These are phyloP conservation scores for Crocallis elinguaria DNA, from an alignment of 2,888 invertebrate species.

Conservation along the genomic window DNA sequence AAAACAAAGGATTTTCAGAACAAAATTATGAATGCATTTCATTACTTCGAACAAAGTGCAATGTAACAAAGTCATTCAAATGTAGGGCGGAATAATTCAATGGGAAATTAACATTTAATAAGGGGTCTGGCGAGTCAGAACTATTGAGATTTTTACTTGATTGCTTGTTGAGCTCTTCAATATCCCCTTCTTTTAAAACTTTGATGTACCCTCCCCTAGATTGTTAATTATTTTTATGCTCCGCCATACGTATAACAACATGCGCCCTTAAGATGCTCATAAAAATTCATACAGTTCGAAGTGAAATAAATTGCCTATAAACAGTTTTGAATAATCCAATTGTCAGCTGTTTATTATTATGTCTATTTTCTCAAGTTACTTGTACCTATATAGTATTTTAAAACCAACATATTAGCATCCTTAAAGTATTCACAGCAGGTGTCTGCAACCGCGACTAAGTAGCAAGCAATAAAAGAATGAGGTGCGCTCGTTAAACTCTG, in stretches of 20 bases:
- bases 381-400: not conserved
- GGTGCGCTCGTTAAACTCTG: constrained; percentile 37
- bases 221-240: constrained; percentile 83
- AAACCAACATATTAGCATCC: constrained; percentile 20
- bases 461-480: constrained; percentile 42
- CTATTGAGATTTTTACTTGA: constrained; percentile 84
- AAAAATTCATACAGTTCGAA: constrained; percentile 74
- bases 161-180: constrained; percentile 83
- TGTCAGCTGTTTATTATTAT: not conserved
- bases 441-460: constrained; percentile 46
- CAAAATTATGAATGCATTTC: constrained; percentile 55
- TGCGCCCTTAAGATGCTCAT: constrained; percentile 74
- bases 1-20: constrained; percentile 26
- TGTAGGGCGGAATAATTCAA: constrained; percentile 81
- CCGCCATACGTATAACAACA: constrained; percentile 67
- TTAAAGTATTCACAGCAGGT: constrained; percentile 38
- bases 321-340: constrained; percentile 41
- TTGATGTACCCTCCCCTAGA: constrained; percentile 77
- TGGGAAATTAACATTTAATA: constrained; percentile 83
- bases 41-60: constrained; percentile 62
- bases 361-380: constrained; percentile 6
- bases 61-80: constrained; percentile 78
- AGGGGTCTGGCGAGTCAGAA: constrained; percentile 79
- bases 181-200: constrained; percentile 79
- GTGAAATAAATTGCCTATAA: constrained; percentile 65